Base-by-base conservation (phyloP, 37 sponge, comb jelly and placozoan species). In the Amphimedon queenslandica region DNA sequence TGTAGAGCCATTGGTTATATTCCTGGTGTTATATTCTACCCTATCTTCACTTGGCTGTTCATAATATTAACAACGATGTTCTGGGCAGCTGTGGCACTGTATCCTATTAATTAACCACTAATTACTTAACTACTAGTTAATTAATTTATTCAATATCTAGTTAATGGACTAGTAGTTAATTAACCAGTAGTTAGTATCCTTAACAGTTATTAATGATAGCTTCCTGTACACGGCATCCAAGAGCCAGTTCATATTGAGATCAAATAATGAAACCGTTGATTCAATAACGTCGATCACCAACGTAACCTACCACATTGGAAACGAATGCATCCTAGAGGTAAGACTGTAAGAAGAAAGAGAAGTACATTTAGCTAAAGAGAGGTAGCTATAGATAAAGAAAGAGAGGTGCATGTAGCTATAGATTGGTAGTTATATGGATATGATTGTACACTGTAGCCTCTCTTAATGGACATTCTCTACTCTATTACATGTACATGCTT, bases 31-130 rank as follows among this genome's bases (percentile, higher is more conserved):
- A 76, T 96, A 42, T 89, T 89, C 84, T 96, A 87, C 57, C 96
- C 96, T 1, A 34, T 96, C 10, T 42, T 96, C 37, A 90, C 96
- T 13, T 92, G 80, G 84, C 10, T 88, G 21, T 55, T 93, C 23
- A 74, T 89, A 20, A 40, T 82, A 5, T n/a, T 73, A 5, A 11
- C 85, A 11, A 56, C 86, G 53, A 58, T 42, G 16, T 96, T 86
- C 77, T 96, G 82, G 74, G 86, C 64, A 5, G 64, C 76, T 16
- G 87, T 89, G 1, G 96, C 90, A 25, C 61, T 96, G 94, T 95
- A 92, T 85, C 93, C 82, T 42, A 13, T 57, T 13, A 24, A 47
- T 18, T 47, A 10, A 41, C 25, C n/a, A n/a, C n/a, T n/a, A n/a
- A n/a, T n/a, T n/a, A n/a, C n/a, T n/a, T n/a, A n/a, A 47, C 53